Evolutionary conservation across 2,888 invertebrate genomes (phyloP).

Genomic region (Aleiodes alternator): DNA sequence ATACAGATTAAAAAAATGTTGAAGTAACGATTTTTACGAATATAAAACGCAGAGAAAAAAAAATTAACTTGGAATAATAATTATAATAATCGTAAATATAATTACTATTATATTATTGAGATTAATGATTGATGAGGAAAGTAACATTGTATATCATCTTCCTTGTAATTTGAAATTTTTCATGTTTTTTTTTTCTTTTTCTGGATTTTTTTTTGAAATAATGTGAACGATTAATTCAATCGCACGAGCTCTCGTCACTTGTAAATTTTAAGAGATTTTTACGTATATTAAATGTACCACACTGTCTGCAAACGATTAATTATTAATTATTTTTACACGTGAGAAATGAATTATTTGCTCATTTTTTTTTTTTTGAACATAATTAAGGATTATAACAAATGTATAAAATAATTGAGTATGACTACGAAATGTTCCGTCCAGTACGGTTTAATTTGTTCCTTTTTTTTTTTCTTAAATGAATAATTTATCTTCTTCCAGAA

Average conservation of each 20-base stretch:
- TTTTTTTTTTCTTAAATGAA: conserved; percentile 34
- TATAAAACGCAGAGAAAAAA: conserved; percentile 8
- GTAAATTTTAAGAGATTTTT: conserved; percentile 59
- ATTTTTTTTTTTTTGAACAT: no score
- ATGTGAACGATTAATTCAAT: conserved; percentile 54
- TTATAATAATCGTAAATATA: conserved; percentile 15
- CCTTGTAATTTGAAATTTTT: conserved; percentile 56
- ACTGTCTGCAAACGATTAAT: conserved; percentile 67
- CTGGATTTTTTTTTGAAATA: background rate
- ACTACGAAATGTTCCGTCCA: conserved; percentile 51
- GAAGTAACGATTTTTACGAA: conserved; percentile 43
- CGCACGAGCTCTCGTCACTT: conserved; percentile 63
- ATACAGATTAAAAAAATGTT: conserved; percentile 44
- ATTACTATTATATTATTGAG: conserved; percentile 11
- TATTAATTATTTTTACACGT: conserved; percentile 56
- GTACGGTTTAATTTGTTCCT: conserved; percentile 45
- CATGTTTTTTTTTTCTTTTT: background rate
- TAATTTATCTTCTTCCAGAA: conserved; percentile 27
- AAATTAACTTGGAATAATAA: conserved; percentile 5
- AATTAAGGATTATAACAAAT: no score
- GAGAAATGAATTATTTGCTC: conserved; percentile 24
- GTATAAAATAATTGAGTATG: background rate
- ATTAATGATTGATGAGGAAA: conserved; percentile 15
- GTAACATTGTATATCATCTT: conserved; percentile 53
- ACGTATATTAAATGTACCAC: conserved; percentile 52